Conservation (phyloP, 37 sponge, comb jelly and placozoan genomes). For the Spongilla lacustris region DNA sequence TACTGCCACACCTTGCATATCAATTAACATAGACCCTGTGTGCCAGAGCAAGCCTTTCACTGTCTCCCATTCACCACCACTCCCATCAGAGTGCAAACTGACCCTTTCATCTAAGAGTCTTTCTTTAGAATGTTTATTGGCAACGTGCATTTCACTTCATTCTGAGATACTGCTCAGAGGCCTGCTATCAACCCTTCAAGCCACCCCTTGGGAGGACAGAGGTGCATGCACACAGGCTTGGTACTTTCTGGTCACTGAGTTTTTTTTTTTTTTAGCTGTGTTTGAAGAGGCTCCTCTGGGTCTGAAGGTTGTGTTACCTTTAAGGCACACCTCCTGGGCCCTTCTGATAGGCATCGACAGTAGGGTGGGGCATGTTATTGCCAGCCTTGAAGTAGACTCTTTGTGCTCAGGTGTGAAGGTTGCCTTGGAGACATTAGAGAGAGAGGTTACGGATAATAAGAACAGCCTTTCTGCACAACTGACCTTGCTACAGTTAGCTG, state of each 20-base stretch:
- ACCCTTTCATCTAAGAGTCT: background rate
- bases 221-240: slow-evolving; percentile 13
- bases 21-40: slow-evolving; percentile 36
- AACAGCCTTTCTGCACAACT: slow-evolving; percentile 31
- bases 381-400: slow-evolving; percentile 37
- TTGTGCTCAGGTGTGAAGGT: slow-evolving; percentile 13
- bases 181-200: slow-evolving; percentile 11
- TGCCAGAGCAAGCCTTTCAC: slow-evolving; percentile 1
- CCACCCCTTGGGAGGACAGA: slow-evolving; percentile 40
- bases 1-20: background rate
- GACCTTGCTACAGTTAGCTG: slow-evolving; percentile 49
- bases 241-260: too few species aligned
- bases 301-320: slow-evolving; percentile 17
- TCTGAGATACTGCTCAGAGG: slow-evolving; percentile 19
- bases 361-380: slow-evolving; percentile 54
- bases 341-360: slow-evolving; percentile 56
- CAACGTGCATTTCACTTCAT: slow-evolving; percentile 24
- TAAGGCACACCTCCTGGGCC: slow-evolving; percentile 18
- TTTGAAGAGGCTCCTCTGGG: slow-evolving; percentile 19
- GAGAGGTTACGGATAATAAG: slow-evolving; percentile 3
- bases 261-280: slow-evolving; percentile 12
- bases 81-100: slow-evolving; percentile 11
- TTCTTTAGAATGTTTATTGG: slow-evolving; percentile 51
- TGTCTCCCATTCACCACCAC: slow-evolving; percentile 43
- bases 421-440: slow-evolving; percentile 56